Evolutionary conservation across 1,140 invertebrate species (phyloP).

Genomic region (Bombus huntii): DNA sequence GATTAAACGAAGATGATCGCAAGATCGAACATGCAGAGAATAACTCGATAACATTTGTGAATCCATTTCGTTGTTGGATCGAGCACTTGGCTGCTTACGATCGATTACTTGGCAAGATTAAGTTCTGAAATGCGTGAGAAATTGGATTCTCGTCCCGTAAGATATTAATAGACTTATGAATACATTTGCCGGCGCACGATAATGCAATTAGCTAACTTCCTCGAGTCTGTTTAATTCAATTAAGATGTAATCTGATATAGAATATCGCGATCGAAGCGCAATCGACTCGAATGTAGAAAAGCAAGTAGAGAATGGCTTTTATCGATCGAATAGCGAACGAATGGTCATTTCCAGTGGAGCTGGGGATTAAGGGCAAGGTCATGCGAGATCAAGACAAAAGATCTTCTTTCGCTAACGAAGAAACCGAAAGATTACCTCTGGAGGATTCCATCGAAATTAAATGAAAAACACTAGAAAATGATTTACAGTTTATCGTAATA

Average conservation of each 20-base stretch:
- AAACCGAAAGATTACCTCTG: too few relatives aligned
- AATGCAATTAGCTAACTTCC: conserved; percentile 39
- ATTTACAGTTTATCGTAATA: too few relatives aligned
- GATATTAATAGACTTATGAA: conserved; percentile 39
- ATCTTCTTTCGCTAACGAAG: neutral
- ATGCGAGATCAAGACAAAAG: neutral
- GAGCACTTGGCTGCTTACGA: neutral
- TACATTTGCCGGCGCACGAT: conserved; percentile 3
- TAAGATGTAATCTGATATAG: conserved; percentile 44
- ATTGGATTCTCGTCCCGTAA: neutral
- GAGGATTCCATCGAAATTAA: neutral
- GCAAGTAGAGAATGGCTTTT: neutral
- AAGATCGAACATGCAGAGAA: too few relatives aligned
- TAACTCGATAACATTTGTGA: too few relatives aligned
- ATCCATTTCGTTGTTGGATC: too few relatives aligned
- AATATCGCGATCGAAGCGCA: conserved; percentile 31
- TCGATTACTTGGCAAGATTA: neutral
- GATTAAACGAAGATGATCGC: too few relatives aligned
- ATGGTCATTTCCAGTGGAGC: conserved; percentile 35
- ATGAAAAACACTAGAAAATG: too few relatives aligned
- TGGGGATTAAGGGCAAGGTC: conserved; percentile 37
- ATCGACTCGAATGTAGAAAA: conserved; percentile 19
- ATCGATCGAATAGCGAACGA: conserved; percentile 30
- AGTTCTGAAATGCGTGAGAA: neutral
- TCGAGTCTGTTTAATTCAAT: conserved; percentile 38